Evolutionary conservation across 2,113 vertebrate species (phyloP).

Genomic region (Abramis brama): DNA sequence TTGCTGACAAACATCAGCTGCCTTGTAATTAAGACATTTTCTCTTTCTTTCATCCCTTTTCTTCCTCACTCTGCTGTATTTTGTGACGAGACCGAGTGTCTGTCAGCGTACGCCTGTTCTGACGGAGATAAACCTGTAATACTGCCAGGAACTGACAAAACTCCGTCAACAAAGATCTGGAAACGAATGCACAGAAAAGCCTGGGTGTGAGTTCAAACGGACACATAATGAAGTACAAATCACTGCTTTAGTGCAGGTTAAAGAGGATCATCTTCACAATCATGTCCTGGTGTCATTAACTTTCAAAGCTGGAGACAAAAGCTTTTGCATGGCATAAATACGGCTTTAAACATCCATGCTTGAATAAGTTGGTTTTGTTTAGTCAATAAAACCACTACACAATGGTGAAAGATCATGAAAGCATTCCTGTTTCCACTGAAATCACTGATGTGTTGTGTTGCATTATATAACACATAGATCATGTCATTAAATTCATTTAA

Average conservation of each 20-base stretch:
- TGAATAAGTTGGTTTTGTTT: neutral
- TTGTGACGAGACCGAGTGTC: neutral
- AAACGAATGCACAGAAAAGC: neutral
- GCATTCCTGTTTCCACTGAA: neutral
- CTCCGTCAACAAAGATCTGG: neutral
- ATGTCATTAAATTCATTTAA: too few relatives aligned
- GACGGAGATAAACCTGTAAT: constrained; percentile 18
- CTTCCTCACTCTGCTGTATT: constrained; percentile 4
- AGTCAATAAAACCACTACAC: neutral
- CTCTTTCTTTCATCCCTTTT: constrained; percentile 12
- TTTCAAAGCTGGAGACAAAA: neutral
- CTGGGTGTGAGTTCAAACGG: constrained; percentile 1
- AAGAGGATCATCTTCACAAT: constrained; percentile 24
- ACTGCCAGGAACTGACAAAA: neutral
- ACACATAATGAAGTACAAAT: neutral
- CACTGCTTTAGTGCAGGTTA: neutral
- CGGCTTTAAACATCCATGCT: neutral
- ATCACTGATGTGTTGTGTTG: neutral
- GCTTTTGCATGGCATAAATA: neutral
- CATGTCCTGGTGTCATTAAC: neutral
- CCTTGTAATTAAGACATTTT: constrained; percentile 28
- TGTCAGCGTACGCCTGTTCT: neutral
- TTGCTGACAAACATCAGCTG: constrained; percentile 5
- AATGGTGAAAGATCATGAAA: neutral
- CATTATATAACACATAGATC: too few relatives aligned